Conservation (phyloP, 2,888 invertebrate genomes). For the Lasioglossum oenotherae region DNA sequence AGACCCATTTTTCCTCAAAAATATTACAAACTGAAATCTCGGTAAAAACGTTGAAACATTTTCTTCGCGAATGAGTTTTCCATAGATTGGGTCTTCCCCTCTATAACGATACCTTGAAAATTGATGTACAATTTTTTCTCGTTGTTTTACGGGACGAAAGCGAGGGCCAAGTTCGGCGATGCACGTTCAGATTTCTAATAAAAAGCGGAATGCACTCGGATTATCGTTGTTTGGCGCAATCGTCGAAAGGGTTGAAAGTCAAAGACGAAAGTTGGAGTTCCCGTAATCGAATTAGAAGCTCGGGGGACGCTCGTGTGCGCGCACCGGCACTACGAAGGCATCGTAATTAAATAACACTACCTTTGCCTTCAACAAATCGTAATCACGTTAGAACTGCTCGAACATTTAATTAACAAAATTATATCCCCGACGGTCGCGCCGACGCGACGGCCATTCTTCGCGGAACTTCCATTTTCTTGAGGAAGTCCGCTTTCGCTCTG, state of each 20-base stretch:
- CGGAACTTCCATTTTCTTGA: constrained; percentile 21
- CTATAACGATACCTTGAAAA: too few species aligned
- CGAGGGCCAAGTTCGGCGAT: too few species aligned
- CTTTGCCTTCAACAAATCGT: constrained; percentile 21
- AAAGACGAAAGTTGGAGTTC: constrained; percentile 15
- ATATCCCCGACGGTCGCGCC: constrained; percentile 16
- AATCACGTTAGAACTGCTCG: constrained; percentile 30
- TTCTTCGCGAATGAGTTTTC: too few species aligned
- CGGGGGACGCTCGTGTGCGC: constrained; percentile 15
- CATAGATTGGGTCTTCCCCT: too few species aligned
- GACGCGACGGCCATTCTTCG: not conserved
- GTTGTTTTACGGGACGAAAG: not conserved
- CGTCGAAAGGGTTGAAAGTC: constrained; percentile 3
- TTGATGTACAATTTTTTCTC: not conserved
- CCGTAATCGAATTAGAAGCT: constrained; percentile 23
- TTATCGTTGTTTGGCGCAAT: not conserved
- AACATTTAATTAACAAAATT: constrained; percentile 42
- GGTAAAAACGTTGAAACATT: too few species aligned
- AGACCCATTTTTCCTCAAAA: too few species aligned
- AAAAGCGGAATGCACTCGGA: not conserved
- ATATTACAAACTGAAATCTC: too few species aligned
- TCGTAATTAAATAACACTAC: constrained; percentile 24
- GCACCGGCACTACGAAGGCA: not conserved
- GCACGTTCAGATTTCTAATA: too few species aligned
- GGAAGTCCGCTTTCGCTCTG: not conserved